Base-by-base conservation (phyloP, 2,113 vertebrate genomes). In the Tringa solitaria region DNA sequence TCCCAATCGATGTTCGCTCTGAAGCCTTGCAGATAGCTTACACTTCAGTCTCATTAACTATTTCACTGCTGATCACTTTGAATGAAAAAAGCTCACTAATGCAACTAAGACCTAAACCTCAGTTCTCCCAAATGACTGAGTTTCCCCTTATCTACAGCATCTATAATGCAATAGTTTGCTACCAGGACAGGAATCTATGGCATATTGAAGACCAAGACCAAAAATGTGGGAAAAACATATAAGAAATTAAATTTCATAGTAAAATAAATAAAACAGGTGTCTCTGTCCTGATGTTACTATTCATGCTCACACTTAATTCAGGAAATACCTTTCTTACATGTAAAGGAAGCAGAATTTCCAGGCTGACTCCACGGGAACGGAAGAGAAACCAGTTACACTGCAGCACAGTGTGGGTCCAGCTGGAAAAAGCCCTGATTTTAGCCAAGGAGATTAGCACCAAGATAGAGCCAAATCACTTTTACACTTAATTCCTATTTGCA, bases 1-100 rank as follows among this genome's bases (percentile, higher is more conserved):
- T 94, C 94, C 81, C 91, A 95, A 94, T 95, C 56, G 11, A 95
- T 95, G 70, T 91, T 89, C 90, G 82, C 61, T 91, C 86, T 89
- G 74, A 95, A 92, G 67, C 45, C 41, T 89, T 85, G 59, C 35
- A 65, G 77, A 91, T 15, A 87, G 63, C 23, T 85, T 83, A 48
- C 32, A 18, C 46, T 76, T 91, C 61, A 76, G 32, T 46, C 57
- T 68, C 43, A 37, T 92, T 92, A 95, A 95, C 92, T 89, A 14
- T 87, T 87, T 95, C 87, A 59, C 45, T 91, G 86, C 84, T 70
- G 74, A 76, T 73, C n/a, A 54, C 63, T 89, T 64, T 45, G 56
- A 30, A 39, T 17, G 8, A 45, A 89, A 65, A 60, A 84, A 21
- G 0, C 9, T 82, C 9, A 0, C 7, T 59, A 50, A 74, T 30